Percentiles rank a stretch among this genome's conserved stretches.
These are phyloP conservation scores for Mayetiola destructor DNA, from an alignment of 2,888 invertebrate genomes.

Conservation along the genomic window DNA sequence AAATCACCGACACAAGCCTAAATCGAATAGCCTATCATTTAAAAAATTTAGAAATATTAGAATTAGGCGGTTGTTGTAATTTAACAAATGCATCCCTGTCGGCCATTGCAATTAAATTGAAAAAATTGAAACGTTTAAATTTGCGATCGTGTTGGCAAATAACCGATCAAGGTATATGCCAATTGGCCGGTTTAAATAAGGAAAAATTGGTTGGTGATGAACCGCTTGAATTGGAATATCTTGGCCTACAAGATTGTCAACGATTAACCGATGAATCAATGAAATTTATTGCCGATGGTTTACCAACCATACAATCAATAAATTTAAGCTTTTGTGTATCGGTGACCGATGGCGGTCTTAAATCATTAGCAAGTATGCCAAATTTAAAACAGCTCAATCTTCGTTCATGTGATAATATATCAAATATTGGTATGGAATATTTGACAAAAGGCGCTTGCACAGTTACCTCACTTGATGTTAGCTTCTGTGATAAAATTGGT, in stretches of 20 bases:
- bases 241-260: constrained; percentile 90
- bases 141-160: constrained; percentile 86
- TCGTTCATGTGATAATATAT: constrained; percentile 84
- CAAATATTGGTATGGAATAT: constrained; percentile 82
- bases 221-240: constrained; percentile 53
- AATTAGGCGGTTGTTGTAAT: constrained; percentile 83
- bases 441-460: constrained; percentile 78
- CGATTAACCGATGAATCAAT: constrained; percentile 82
- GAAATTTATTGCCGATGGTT: constrained; percentile 67
- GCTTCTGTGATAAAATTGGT: constrained; percentile 90
- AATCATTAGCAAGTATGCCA: constrained; percentile 72
- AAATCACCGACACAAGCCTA: constrained; percentile 82
- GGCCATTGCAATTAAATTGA: constrained; percentile 75
- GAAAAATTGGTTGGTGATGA: constrained; percentile 40
- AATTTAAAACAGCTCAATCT: constrained; percentile 74
- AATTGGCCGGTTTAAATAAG: constrained; percentile 59
- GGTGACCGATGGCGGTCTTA: constrained; percentile 83
- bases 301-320: constrained; percentile 66
- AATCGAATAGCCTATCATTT: constrained; percentile 71
- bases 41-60: constrained; percentile 72
- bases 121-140: constrained; percentile 69
- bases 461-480: constrained; percentile 73
- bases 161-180: constrained; percentile 78
- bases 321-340: constrained; percentile 90
- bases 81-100: constrained; percentile 78